A percentile compares a stretch with the other conserved stretches of the same genome.
Evolutionary conservation across 2,888 invertebrate genomes (phyloP).

Genomic region (Dyspetes luteomarginatus): DNA sequence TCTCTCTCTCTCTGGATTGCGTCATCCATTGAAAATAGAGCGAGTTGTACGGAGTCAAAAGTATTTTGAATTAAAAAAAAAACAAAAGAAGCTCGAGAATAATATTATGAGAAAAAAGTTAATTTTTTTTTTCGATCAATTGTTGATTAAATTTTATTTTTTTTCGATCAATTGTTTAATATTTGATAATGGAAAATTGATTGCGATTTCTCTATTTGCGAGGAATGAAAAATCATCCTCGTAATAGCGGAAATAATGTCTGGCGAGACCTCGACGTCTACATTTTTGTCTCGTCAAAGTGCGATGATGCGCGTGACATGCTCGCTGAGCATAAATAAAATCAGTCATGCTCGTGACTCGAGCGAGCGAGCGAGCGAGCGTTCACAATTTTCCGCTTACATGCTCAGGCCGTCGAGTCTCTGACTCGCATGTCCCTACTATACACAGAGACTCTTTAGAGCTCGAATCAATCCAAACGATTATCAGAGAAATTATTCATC

Average conservation of each 20-base stretch:
- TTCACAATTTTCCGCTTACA: constrained; percentile 41
- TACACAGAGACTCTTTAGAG: constrained; percentile 5
- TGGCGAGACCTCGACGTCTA: constrained; percentile 6
- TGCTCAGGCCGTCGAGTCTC: constrained; percentile 23
- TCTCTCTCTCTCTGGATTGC: background rate
- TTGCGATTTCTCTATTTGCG: background rate
- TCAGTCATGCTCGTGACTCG: constrained; percentile 48
- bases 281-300: constrained; percentile 28
- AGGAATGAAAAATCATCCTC: background rate
- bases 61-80: no score
- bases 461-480: constrained; percentile 30
- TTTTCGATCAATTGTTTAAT: no score
- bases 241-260: constrained; percentile 12
- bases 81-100: no score
- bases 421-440: constrained; percentile 35
- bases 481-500: background rate
- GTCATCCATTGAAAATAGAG: background rate
- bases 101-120: no score
- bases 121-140: no score
- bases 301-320: constrained; percentile 57
- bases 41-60: no score
- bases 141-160: no score
- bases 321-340: constrained; percentile 58
- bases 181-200: no score
- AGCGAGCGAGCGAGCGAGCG: constrained; percentile 7